phyloP scores from a whole-genome alignment of 2,888 invertebrate species.

The Tinea pellionella region DNA sequence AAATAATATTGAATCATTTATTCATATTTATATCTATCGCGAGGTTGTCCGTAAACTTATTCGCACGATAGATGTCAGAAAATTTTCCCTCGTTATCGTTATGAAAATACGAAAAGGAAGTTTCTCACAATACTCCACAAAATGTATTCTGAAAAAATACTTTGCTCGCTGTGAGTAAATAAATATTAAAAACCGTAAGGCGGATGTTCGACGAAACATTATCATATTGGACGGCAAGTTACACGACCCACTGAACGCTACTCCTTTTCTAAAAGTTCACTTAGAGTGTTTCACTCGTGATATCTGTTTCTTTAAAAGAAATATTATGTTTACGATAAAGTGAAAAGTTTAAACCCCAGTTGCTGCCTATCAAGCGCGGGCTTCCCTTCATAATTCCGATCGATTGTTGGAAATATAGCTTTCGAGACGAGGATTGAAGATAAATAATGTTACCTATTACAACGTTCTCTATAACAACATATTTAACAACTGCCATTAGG shows the following conservation, averaged over 20 bases:
- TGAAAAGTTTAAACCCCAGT: slow-evolving; percentile 4
- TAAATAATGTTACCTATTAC: slow-evolving; percentile 6
- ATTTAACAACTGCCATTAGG: slow-evolving; percentile 13
- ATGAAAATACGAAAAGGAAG: slow-evolving; percentile 37
- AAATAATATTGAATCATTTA: background rate
- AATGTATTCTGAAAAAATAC: slow-evolving; percentile 30
- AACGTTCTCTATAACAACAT: background rate
- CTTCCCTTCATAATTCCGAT: background rate
- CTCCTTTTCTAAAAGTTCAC: slow-evolving; percentile 14
- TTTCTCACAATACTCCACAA: slow-evolving; percentile 24
- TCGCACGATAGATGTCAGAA: slow-evolving; percentile 24
- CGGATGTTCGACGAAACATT: slow-evolving; percentile 36
- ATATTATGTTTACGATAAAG: slow-evolving; percentile 8
- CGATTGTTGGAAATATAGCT: background rate
- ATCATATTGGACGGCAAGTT: slow-evolving; percentile 31
- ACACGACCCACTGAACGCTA: slow-evolving; percentile 32
- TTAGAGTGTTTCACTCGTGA: background rate
- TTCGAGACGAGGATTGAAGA: background rate
- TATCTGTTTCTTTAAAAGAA: slow-evolving; percentile 2
- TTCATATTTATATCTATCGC: background rate
- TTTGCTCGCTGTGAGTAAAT: slow-evolving; percentile 26
- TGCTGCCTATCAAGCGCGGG: background rate
- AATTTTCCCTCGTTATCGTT: slow-evolving; percentile 35
- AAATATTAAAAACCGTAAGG: slow-evolving; percentile 34
- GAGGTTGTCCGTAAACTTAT: background rate